These are phyloP conservation scores for sheep (Ovis aries) DNA, from an alignment of 2,113 vertebrate species.

Conservation along the genomic window ARS-UI_Ramb_v3.0 NC_056060.1:85595001-85595500, in stretches of 20 bases:
- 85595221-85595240: neutral
- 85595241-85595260: neutral
- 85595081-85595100: neutral
- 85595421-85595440: neutral
- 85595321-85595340: neutral
- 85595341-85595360: neutral
- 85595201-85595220: neutral
- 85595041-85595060: neutral
- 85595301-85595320: neutral
- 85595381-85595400: neutral
- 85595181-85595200: neutral
- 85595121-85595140: neutral
- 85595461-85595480: neutral
- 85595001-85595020: neutral
- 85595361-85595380: neutral
- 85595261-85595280: neutral
- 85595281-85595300: neutral
- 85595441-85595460: neutral
- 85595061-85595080: neutral
- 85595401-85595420: neutral
- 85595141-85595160: neutral
- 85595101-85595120: neutral
- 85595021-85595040: neutral
- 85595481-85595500: neutral
- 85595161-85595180: neutral